Evolutionary conservation across 2,113 vertebrate species (phyloP), one percentile per base, ranked within the genome.

Genomic region (Engraulis encrasicolus): DNA sequence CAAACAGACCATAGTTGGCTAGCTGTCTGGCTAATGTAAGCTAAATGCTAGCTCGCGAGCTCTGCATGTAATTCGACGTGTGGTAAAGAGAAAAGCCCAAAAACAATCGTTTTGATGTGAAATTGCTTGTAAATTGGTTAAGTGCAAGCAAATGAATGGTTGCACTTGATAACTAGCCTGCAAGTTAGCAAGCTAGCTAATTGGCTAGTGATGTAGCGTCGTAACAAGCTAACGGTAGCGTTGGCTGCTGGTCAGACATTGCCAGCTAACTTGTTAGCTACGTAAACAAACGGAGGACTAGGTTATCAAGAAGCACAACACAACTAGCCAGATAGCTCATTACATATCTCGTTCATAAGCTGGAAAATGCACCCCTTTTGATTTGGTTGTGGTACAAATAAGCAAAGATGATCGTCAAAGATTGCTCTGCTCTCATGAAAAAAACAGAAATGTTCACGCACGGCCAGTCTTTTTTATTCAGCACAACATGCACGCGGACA

Each of bases 201-300:
- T 74, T 74, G 66, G 66, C 66, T 74, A 74, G 66, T 74, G 66
- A 74, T 74, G 66, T 74, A 74, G 66, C 66, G 27, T 74, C 66
- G 27, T 34, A 74, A 34, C 66, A 74, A 74, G 66, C 66, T 74
- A 74, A 27, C 27, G 12, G 27, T 74, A 74, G 66, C 61, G 27
- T 34, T 74, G 31, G 66, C 23, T 71, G 61, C 61, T 34, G 18
- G 19, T 54, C 50, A 81, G 31, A 9, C 50, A 74, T 15, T 34
- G 50, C 80, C 38, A 58, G 50, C n/a, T 31, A 37, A 58, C 49
- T 74, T 74, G 66, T 50, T 38, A 54, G 34, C 27, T 74, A 74
- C 66, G 66, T 74, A 74, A 74, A 74, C 66, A 74, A 74, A 74
- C 66, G 27, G 66, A 36, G 66, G 14, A 74, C 66, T 74, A 27